A percentile compares a stretch with the other conserved stretches of the same genome.
Conservation (phyloP, 2,113 vertebrate genomes). For the Hippocampus mohnikei region DNA sequence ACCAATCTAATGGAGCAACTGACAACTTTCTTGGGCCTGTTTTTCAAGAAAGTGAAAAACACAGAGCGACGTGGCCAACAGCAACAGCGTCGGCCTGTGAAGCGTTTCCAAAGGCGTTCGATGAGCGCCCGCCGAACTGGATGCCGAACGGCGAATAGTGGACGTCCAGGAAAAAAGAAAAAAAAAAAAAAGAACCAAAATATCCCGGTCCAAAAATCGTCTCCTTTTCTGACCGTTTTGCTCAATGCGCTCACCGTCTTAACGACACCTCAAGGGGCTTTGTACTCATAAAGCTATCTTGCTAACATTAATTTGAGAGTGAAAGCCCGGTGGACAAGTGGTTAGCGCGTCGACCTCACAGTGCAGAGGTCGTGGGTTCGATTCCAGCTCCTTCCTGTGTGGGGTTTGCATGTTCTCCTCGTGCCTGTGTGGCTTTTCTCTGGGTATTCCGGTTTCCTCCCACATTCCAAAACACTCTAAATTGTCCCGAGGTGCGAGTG, state of each 20-base stretch:
- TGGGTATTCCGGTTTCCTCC: no score
- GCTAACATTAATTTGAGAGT: neutral
- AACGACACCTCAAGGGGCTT: constrained; percentile 1
- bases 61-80: constrained; percentile 52
- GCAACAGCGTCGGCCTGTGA: constrained; percentile 54
- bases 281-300: neutral
- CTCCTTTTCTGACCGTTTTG: constrained; percentile 13
- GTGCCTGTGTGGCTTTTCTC: no score
- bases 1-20: no score
- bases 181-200: constrained; percentile 15
- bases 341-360: no score
- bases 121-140: neutral
- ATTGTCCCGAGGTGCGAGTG: no score
- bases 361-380: no score
- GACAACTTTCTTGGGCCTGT: constrained; percentile 19
- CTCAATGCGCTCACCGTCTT: constrained; percentile 6
- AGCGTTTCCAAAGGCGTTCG: constrained; percentile 42
- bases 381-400: no score
- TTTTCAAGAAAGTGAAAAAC: constrained; percentile 27
- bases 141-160: neutral
- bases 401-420: no score
- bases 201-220: constrained; percentile 33
- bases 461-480: no score
- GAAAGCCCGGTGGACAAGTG: neutral
- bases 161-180: constrained; percentile 9